A percentile compares a stretch with the other conserved stretches of the same genome.
Conservation (phyloP, 2,113 vertebrate genomes). For the Beaufortia kweichowensis region DNA sequence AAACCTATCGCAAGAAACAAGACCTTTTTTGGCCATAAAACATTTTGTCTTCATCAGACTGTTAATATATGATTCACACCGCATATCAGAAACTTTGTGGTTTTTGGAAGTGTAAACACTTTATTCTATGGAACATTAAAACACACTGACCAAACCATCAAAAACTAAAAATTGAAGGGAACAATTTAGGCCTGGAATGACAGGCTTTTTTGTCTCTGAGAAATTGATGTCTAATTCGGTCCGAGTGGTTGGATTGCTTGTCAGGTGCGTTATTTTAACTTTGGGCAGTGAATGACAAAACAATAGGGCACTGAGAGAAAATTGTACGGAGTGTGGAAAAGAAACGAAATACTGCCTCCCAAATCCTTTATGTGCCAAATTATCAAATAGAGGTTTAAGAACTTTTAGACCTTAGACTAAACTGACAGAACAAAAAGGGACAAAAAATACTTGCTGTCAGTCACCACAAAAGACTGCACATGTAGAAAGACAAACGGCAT, state of each 20-base stretch:
- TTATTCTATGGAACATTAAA: conserved; percentile 5
- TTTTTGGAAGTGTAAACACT: conserved; percentile 5
- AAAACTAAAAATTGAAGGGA: neutral
- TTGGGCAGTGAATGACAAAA: conserved; percentile 44
- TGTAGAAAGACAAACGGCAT: neutral
- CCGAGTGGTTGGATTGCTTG: conserved; percentile 44
- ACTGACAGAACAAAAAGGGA: conserved; percentile 24
- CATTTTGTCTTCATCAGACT: no score
- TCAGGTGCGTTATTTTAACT: conserved; percentile 43
- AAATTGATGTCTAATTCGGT: conserved; percentile 41
- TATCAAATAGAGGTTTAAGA: conserved; percentile 39
- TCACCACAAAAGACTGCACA: conserved; percentile 18
- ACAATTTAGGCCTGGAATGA: neutral
- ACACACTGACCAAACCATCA: neutral
- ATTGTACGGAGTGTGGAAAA: conserved; percentile 30
- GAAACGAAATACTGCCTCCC: conserved; percentile 30
- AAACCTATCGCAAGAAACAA: neutral
- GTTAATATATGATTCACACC: no score
- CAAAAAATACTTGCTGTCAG: conserved; percentile 23
- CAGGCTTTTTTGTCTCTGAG: conserved; percentile 25
- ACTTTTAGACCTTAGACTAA: conserved; percentile 13
- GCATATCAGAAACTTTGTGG: no score
- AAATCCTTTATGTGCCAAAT: conserved; percentile 20
- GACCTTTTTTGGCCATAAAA: no score
- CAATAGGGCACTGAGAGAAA: conserved; percentile 41